Evolutionary conservation across 2,888 invertebrate species (phyloP), one percentile per base, ranked within the genome.

Genomic region (Euplexia lucipara): DNA sequence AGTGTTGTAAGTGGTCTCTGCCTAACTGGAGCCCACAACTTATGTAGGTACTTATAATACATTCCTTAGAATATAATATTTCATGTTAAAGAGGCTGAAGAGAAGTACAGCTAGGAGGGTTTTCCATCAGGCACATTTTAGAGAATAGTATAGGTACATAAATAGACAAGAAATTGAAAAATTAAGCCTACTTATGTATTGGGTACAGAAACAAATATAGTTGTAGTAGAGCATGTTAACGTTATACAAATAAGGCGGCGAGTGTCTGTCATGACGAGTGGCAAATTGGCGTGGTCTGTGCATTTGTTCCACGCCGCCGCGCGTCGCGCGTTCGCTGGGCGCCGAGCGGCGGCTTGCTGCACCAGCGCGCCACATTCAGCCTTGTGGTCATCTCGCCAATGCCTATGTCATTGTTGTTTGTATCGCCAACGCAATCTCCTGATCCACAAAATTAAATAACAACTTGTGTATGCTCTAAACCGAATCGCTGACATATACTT

Each of bases 241-340:
- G 90, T 90, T 92, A 89, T 87, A 91, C 88, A 91, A 92, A 92
- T 89, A 92, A 89, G 86, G 80, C 89, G 86, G 87, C 86, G 82
- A 88, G 87, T 81, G 90, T 87, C 84, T 89, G 89, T 89, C 88
- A 88, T 83, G 88, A 90, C 90, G 89, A 91, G 89, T 90, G 91
- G 91, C 89, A 92, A 92, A 92, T 91, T 92, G 90, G 90, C 90
- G 87, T 90, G 86, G 88, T 90, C 88, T 89, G 83, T 86, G 89
- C 87, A 92, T 91, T 92, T 88, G 92, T 92, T 91, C 89, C 90
- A 88, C 82, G 84, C 84, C 83, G 80, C 71, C 72, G 81, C 63
- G 79, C 68, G 66, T 58, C 59, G 70, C 60, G 62, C 65, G 73
- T 42, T 70, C 68, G 59, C 44, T 77, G 81, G 72, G 68, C 80